phyloP scores from a whole-genome alignment of 1,140 invertebrate species.

The Panulirus ornatus region DNA sequence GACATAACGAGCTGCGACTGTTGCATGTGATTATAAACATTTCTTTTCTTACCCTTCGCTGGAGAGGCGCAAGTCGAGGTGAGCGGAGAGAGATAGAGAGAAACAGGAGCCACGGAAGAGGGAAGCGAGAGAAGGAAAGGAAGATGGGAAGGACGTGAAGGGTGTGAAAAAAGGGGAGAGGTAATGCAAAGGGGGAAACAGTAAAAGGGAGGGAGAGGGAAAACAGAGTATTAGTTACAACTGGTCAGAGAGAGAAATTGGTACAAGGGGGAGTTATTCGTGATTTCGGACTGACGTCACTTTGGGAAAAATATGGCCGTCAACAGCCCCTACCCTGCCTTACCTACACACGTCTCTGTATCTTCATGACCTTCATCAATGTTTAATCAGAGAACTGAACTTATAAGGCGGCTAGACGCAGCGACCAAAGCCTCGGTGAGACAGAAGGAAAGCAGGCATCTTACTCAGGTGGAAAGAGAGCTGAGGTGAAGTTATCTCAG shows the following conservation, averaged over 20 bases:
- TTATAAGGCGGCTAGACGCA: too few species aligned
- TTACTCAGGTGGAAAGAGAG: too few species aligned
- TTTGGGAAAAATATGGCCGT: too few species aligned
- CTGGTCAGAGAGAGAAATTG: background rate
- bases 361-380: too few species aligned
- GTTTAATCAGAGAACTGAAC: too few species aligned
- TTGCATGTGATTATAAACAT: background rate
- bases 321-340: too few species aligned
- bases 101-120: background rate
- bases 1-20: conserved; percentile 32
- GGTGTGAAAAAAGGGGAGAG: background rate
- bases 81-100: background rate
- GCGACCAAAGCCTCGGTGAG: too few species aligned
- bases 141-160: background rate
- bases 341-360: too few species aligned
- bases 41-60: conserved; percentile 48
- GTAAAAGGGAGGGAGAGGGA: background rate
- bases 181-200: background rate
- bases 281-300: background rate
- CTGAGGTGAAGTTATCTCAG: too few species aligned
- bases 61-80: conserved; percentile 1
- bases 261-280: background rate
- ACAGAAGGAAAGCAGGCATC: too few species aligned
- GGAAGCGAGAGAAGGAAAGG: background rate
- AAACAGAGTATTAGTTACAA: background rate